A percentile compares a stretch with the other conserved stretches of the same genome.
Conservation (phyloP, 30 jellyfish, hydroid and myxozoan species). For the Aurelia aurita complex sp. Pacific region DNA sequence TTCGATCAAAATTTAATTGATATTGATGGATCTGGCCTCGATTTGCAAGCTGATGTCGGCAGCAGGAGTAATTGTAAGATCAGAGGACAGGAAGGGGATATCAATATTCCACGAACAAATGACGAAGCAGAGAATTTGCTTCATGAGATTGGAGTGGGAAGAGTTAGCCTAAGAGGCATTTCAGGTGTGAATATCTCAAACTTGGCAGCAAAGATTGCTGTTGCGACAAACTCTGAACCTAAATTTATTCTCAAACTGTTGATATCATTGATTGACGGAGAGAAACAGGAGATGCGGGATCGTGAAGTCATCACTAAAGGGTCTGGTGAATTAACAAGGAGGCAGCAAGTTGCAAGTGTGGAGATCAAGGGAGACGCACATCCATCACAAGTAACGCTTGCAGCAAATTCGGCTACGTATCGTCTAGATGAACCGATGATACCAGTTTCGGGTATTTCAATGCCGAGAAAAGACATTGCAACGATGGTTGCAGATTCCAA, state of each 20-base stretch:
- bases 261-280: conserved; percentile 35
- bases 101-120: conserved; percentile 29
- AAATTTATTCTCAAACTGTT: conserved; percentile 41
- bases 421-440: too few species aligned
- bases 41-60: background rate
- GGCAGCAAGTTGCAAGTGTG: background rate
- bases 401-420: too few species aligned
- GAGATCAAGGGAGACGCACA: too few species aligned
- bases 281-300: background rate
- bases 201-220: conserved; percentile 62
- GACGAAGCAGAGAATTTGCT: conserved; percentile 49
- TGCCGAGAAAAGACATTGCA: too few species aligned
- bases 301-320: background rate
- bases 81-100: conserved; percentile 21
- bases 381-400: too few species aligned
- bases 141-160: conserved; percentile 59
- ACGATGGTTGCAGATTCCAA: too few species aligned
- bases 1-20: background rate
- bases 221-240: conserved; percentile 41
- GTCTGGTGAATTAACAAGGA: background rate
- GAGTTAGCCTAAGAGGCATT: conserved; percentile 55
- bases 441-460: too few species aligned
- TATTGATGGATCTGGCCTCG: background rate
- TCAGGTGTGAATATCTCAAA: conserved; percentile 58
- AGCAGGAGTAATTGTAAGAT: background rate